phyloP scores from a whole-genome alignment of 2,888 invertebrate genomes.

The Lithophane semibrunnea region DNA sequence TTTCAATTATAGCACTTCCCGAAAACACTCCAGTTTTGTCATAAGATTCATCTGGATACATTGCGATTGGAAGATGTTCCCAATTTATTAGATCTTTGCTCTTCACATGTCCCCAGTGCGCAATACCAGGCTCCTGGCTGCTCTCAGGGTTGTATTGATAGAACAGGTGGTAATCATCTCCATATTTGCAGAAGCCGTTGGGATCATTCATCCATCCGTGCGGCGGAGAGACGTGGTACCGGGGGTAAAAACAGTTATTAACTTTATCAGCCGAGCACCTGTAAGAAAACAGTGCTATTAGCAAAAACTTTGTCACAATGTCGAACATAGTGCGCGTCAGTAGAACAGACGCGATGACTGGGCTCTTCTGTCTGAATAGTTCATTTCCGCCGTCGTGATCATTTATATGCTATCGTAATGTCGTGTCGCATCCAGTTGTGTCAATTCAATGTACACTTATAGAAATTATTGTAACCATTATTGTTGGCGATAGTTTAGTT shows the following conservation, averaged over 20 bases:
- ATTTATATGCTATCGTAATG: constrained; percentile 67
- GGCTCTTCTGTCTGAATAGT: constrained; percentile 59
- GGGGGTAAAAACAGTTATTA: constrained; percentile 74
- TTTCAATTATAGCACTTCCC: constrained; percentile 85
- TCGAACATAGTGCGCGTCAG: constrained; percentile 41
- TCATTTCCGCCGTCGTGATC: constrained; percentile 48
- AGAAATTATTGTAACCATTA: constrained; percentile 40
- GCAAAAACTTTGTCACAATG: constrained; percentile 61
- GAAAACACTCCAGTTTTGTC: constrained; percentile 86
- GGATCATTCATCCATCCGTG: constrained; percentile 90
- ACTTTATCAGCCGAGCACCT: constrained; percentile 58
- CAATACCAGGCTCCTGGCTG: constrained; percentile 78
- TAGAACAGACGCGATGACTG: constrained; percentile 28
- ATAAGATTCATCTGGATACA: constrained; percentile 83
- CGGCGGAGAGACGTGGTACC: constrained; percentile 80
- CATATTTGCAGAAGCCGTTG: constrained; percentile 86
- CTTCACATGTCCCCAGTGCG: constrained; percentile 89
- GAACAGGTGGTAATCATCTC: constrained; percentile 85
- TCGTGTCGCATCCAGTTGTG: constrained; percentile 55
- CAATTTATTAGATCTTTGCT: constrained; percentile 86
- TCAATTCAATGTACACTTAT: constrained; percentile 21
- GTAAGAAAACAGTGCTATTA: constrained; percentile 67
- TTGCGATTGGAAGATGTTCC: constrained; percentile 85
- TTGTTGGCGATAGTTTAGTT: constrained; percentile 7
- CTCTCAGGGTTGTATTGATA: constrained; percentile 86